Evolutionary conservation across 2,113 vertebrate species (phyloP).

Genomic region (Indri indri): DNA sequence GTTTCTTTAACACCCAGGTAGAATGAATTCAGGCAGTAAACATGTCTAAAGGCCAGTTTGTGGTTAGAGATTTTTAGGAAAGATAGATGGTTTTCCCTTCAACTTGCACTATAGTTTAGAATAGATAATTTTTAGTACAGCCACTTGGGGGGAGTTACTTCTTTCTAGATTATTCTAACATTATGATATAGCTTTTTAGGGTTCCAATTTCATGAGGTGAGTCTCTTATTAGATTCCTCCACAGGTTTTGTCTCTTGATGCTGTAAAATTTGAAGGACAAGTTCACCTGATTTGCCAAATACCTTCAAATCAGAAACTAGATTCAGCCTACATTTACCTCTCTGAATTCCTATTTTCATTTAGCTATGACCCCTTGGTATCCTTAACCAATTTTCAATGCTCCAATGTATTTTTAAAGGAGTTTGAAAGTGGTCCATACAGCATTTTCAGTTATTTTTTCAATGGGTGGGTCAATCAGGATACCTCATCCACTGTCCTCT

Average conservation of each 20-base stretch:
- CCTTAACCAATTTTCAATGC: not conserved
- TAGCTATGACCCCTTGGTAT: not conserved
- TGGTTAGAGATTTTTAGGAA: not conserved
- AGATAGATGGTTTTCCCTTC: not conserved
- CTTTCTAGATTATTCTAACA: not conserved
- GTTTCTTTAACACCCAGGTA: not conserved
- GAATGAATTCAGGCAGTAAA: not conserved
- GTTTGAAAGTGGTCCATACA: not conserved
- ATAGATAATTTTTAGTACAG: not conserved
- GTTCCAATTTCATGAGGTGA: not conserved
- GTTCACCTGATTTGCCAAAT: not conserved
- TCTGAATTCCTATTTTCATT: not conserved
- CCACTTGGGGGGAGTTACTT: not conserved
- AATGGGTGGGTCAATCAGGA: not conserved
- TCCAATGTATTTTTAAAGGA: not conserved
- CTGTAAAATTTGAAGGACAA: not conserved
- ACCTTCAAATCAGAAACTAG: not conserved
- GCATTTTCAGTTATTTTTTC: not conserved
- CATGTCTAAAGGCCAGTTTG: not conserved
- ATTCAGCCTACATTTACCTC: not conserved
- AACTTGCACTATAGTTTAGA: not conserved
- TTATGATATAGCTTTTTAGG: not conserved
- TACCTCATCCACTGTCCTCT: not conserved
- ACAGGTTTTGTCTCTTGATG: not conserved
- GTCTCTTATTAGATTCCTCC: not conserved